Base-by-base conservation (phyloP, 2,797 vertebrate species). In the Clamator glandarius region DNA sequence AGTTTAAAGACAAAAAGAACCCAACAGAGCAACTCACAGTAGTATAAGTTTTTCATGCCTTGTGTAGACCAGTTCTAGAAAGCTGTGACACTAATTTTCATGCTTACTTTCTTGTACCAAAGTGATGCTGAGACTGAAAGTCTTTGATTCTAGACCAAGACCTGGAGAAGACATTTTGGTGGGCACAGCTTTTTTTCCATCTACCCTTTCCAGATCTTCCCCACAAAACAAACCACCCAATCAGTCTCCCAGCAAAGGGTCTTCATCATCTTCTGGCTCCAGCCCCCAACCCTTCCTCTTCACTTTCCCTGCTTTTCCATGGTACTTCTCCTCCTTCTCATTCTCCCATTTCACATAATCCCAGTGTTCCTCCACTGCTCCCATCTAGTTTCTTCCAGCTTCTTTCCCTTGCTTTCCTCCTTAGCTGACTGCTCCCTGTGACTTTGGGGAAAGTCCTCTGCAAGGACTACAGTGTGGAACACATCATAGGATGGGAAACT, bases 11-110 rank as follows among this genome's bases (percentile, higher is more conserved):
- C 78, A 67, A 61, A 69, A 80, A 54, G 8, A 62, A 68, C 3
- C 3, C 10, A 57, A 36, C 11, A 46, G 14, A 31, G 44, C 48
- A 42, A 20, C 33, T 64, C 51, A 64, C n/a, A 35, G 42, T 18
- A 31, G 12, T 24, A 4, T 3, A 58, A 50, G 6, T 4, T 61
- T 72, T 64, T 42, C 0, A 0, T 58, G 24, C 8, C 36, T 52
- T 55, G 11, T 19, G 26, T n/a, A 39, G 39, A 55, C 20, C 10
- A 59, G 48, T 52, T 46, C 48, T 67, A 67, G 52, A 91, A 79
- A 77, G 25, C 15, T 59, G 36, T 89, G 55, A 62, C 28, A 46
- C 44, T 63, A 33, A 5, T 55, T 81, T 67, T n/a, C 8, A 9
- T 42, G 12, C 2, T 44, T 28, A 35, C 84, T 66, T 44, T 14